Evolutionary conservation across 1,140 invertebrate species (phyloP).

Genomic region (Eupeodes corollae): DNA sequence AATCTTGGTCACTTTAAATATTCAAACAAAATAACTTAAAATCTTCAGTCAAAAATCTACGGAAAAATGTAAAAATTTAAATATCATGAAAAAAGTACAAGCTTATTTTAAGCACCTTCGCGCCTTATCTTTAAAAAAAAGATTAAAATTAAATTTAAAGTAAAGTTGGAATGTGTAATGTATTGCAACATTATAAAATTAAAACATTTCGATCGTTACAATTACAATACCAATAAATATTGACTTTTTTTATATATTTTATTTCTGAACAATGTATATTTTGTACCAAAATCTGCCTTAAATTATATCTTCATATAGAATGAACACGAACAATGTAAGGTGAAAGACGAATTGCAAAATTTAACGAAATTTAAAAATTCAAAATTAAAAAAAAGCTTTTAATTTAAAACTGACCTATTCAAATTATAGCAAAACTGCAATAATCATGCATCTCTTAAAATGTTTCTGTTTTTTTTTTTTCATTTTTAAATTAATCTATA

Average conservation of each 20-base stretch:
- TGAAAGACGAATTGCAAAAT: conserved; percentile 3
- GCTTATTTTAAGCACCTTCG: conserved; percentile 61
- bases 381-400: conserved; percentile 33
- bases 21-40: conserved; percentile 9
- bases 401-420: neutral
- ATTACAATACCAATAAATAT: conserved; percentile 8
- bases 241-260: neutral
- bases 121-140: conserved; percentile 53
- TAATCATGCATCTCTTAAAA: neutral
- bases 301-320: conserved; percentile 49
- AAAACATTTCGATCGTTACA: conserved; percentile 9
- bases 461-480: no score
- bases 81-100: conserved; percentile 60
- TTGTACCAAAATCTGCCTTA: conserved; percentile 54
- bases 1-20: neutral
- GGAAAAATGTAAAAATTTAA: conserved; percentile 27
- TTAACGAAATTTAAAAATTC: conserved; percentile 4
- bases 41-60: conserved; percentile 17
- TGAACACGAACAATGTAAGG: conserved; percentile 6
- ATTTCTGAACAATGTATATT: conserved; percentile 44
- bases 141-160: conserved; percentile 20
- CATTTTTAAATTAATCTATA: no score
- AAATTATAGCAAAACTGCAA: neutral
- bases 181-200: conserved; percentile 19
- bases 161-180: conserved; percentile 9